These are phyloP conservation scores for Hydriomena furcata DNA, from an alignment of 2,888 invertebrate genomes.

Conservation along the genomic window DNA sequence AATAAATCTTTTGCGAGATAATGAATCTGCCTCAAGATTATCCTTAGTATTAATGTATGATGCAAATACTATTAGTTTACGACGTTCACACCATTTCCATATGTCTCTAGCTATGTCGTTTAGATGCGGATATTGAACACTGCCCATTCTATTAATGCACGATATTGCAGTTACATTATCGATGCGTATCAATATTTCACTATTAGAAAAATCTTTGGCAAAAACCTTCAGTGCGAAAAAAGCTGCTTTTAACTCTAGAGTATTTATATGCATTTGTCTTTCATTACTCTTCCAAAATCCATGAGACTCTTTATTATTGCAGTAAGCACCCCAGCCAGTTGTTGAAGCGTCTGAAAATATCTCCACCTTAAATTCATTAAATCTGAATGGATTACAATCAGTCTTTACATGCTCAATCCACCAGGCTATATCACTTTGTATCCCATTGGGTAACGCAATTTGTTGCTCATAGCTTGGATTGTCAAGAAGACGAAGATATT, in stretches of 20 bases:
- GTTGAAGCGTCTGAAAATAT: slow-evolving; percentile 19
- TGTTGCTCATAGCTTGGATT: too few species aligned
- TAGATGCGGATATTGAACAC: slow-evolving; percentile 25
- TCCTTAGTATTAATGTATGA: slow-evolving; percentile 12
- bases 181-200: slow-evolving; percentile 13
- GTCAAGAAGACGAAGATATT: too few species aligned
- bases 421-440: slow-evolving; percentile 16
- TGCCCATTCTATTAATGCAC: slow-evolving; percentile 26
- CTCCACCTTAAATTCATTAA: not conserved
- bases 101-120: slow-evolving; percentile 17
- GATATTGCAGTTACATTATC: slow-evolving; percentile 25
- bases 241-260: slow-evolving; percentile 3
- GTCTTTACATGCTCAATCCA: slow-evolving; percentile 16
- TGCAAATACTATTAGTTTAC: slow-evolving; percentile 19
- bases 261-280: not conserved
- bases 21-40: slow-evolving; percentile 16
- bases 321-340: slow-evolving; percentile 22
- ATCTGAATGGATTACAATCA: not conserved
- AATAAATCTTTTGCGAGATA: slow-evolving; percentile 14
- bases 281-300: slow-evolving; percentile 13
- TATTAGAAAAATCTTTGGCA: not conserved
- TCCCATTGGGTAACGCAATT: too few species aligned
- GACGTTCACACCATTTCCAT: slow-evolving; percentile 28
- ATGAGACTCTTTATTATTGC: not conserved
- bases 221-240: slow-evolving; percentile 10